Conservation (phyloP, 2,797 vertebrate genomes). For the Apodemus agrarius region DNA sequence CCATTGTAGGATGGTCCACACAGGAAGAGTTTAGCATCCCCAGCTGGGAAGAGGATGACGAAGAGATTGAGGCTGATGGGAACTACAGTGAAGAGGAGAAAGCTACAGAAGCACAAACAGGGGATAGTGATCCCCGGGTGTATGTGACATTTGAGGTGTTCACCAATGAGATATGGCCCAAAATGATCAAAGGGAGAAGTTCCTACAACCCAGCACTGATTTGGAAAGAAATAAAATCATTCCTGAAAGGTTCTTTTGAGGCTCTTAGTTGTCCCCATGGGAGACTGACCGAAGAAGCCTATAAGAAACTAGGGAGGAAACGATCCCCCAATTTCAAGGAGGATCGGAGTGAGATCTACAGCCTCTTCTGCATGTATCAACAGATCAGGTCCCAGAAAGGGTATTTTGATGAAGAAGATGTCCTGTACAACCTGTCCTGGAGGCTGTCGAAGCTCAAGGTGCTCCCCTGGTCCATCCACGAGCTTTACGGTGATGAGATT, state of each 20-base stretch:
- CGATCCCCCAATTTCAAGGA: conserved; percentile 89
- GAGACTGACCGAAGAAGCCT: conserved; percentile 87
- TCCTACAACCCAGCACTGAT: conserved; percentile 88
- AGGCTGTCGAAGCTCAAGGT: conserved; percentile 85
- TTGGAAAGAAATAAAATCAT: conserved; percentile 92
- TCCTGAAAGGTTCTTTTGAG: conserved; percentile 91
- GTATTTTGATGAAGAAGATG: conserved; percentile 90
- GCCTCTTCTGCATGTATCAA: conserved; percentile 88
- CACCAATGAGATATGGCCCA: conserved; percentile 88
- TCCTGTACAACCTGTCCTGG: conserved; percentile 87
- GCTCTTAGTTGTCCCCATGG: conserved; percentile 86
- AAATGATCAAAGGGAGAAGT: conserved; percentile 89
- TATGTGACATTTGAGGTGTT: conserved; percentile 89
- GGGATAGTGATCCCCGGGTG: conserved; percentile 85
- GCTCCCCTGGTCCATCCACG: conserved; percentile 90
- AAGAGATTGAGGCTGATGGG: conserved; percentile 83
- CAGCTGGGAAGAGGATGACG: conserved; percentile 87
- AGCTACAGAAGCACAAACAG: conserved; percentile 53
- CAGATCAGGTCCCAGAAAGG: conserved; percentile 87
- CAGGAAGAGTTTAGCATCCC: conserved; percentile 85
- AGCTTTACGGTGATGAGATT: conserved; percentile 90
- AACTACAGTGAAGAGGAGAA: conserved; percentile 83
- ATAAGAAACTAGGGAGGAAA: conserved; percentile 89
- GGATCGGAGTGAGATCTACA: conserved; percentile 89
- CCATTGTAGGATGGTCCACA: conserved; percentile 87